Base-by-base conservation (phyloP, 2,797 vertebrate species). In the Distichodus sexfasciatus region DNA sequence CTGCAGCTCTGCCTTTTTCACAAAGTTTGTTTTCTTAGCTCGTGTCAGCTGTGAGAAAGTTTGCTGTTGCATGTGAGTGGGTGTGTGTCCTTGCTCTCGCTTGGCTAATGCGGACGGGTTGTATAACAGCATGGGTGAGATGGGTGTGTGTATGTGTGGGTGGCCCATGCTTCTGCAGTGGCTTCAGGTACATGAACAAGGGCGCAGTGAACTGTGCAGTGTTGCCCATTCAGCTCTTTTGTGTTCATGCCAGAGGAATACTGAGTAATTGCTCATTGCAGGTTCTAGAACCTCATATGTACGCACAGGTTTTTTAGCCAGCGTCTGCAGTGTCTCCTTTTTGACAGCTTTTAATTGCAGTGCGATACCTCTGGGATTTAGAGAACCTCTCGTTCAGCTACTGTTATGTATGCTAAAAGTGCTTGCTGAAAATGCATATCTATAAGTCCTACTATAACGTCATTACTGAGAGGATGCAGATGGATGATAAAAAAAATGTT, bases 61-160 rank as follows among this genome's bases (percentile, higher is more conserved):
- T 55, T 60, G 58, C 41, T 19, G 15, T 48, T 48, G 12, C n/a
- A n/a, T n/a, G n/a, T n/a, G n/a, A n/a, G n/a, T 36, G 23, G 6
- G 21, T 44, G 21, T 29, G 44, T 41, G 58, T 23, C 66, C 65
- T 40, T 71, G 59, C 47, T 76, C 67, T 51, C 5, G 79, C 70
- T 54, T 36, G 69, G 71, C 64, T 65, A 54, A 66, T 67, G 66
- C 72, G 54, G 80, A 69, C 77, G 76, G 64, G 80, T 91, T 89
- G 82, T 43, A 74, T 88, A 89, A 90, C 71, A 44, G 44, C 11
- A 10, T 11, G 36, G 8, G 31, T 31, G 17, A 14, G 21, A 26
- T 23, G 46, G 63, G 21, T 24, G 60, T 43, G 58, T 6, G 50
- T 35, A 53, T 2, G 12, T 29, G 28, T 44, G 33, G 17, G 12